phyloP scores from a whole-genome alignment of 2,113 vertebrate species.

The Coryphaenoides rupestris region DNA sequence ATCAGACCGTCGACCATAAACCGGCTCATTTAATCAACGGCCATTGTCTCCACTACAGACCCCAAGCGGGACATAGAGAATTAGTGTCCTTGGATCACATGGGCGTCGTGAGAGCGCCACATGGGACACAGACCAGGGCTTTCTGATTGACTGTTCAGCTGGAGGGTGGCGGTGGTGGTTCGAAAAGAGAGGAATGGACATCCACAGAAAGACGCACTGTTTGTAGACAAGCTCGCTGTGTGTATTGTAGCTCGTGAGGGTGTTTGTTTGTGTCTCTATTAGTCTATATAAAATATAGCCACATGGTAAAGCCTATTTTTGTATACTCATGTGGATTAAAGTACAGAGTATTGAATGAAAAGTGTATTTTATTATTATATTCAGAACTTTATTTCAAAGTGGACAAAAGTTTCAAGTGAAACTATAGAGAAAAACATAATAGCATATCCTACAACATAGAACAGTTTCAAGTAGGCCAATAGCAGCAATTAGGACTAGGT shows the following conservation, averaged over 20 bases:
- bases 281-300: too few species aligned
- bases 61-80: neutral
- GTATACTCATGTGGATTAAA: too few species aligned
- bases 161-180: neutral
- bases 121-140: neutral
- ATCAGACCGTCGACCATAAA: neutral
- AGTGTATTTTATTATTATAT: too few species aligned
- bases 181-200: conserved; percentile 2
- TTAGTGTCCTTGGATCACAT: neutral
- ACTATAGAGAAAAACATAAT: too few species aligned
- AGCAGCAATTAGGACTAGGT: too few species aligned
- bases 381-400: too few species aligned
- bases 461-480: too few species aligned
- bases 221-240: conserved; percentile 9
- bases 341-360: too few species aligned
- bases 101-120: neutral
- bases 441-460: too few species aligned
- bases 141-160: neutral
- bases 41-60: neutral
- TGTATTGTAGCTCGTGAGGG: neutral
- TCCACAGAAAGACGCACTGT: neutral
- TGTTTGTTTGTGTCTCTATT: conserved; percentile 1
- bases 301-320: too few species aligned
- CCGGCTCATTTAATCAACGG: neutral
- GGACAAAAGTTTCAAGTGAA: too few species aligned